These are phyloP conservation scores for Amblyopsis rosae DNA, from an alignment of 2,113 vertebrate species.

Conservation along the genomic window DNA sequence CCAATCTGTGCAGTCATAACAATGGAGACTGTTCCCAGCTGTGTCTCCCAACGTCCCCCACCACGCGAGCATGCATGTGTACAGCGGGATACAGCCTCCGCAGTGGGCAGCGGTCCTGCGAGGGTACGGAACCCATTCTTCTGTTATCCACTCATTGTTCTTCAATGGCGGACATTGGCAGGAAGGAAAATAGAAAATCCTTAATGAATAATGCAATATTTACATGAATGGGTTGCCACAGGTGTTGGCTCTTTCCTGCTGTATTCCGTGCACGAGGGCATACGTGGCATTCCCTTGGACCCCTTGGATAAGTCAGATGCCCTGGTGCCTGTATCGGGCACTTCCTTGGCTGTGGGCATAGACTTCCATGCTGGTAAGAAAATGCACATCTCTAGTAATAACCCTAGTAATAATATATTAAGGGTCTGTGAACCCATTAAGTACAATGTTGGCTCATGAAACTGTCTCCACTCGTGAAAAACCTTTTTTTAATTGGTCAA, in stretches of 20 bases:
- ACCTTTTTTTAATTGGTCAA: too few species aligned
- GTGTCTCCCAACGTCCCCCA: conserved; percentile 90
- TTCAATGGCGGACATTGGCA: not conserved
- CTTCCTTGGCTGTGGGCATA: conserved; percentile 93
- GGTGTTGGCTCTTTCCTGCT: conserved; percentile 97
- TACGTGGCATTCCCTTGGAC: conserved; percentile 94
- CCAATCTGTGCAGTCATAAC: conserved; percentile 90
- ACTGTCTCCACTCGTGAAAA: too few species aligned
- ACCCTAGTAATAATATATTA: conserved; percentile 74
- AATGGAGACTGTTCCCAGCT: conserved; percentile 97
- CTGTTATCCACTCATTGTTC: too few species aligned
- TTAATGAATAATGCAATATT: not conserved
- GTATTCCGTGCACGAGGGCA: conserved; percentile 96
- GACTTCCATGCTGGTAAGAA: conserved; percentile 94
- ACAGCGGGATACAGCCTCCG: conserved; percentile 95
- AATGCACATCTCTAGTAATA: too few species aligned
- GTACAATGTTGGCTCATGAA: too few species aligned
- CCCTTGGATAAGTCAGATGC: conserved; percentile 94
- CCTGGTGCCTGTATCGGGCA: conserved; percentile 93
- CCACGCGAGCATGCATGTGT: conserved; percentile 92
- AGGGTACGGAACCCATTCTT: conserved; percentile 75
- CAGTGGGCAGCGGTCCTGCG: conserved; percentile 91
- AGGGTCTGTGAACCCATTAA: too few species aligned
- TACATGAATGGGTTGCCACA: conserved; percentile 42
- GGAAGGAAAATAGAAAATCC: not conserved